A percentile compares a stretch with the other conserved stretches of the same genome.
Evolutionary conservation across 2,113 vertebrate genomes (phyloP).

Genomic region (Ochotona princeps): DNA sequence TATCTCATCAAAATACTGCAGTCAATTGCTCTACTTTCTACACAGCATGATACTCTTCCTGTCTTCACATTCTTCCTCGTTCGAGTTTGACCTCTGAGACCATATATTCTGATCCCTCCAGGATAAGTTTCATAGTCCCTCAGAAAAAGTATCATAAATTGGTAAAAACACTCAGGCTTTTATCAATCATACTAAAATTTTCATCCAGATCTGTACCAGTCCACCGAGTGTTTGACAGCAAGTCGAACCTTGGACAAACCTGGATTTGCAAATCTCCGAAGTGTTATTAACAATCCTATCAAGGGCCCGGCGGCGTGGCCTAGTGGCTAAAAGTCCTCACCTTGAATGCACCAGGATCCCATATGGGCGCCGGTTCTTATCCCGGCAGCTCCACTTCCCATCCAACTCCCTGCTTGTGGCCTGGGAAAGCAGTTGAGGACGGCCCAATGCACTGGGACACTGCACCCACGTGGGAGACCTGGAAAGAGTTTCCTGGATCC

Average conservation of each 20-base stretch:
- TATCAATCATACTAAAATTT: not conserved
- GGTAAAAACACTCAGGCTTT: not conserved
- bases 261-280: not conserved
- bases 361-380: no score
- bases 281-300: not conserved
- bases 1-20: not conserved
- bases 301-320: no score
- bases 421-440: no score
- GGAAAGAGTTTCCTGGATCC: no score
- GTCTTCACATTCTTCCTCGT: not conserved
- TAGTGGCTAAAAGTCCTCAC: no score
- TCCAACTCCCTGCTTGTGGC: no score
- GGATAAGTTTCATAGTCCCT: not conserved
- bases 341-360: no score
- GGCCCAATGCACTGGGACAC: no score
- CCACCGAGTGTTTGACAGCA: not conserved
- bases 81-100: not conserved
- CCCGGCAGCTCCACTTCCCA: no score
- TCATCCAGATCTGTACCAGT: not conserved
- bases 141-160: not conserved
- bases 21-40: not conserved
- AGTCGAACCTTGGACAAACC: not conserved
- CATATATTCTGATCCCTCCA: slow-evolving; percentile 15
- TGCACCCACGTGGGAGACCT: no score
- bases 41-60: not conserved